Conservation (phyloP, 1,140 invertebrate species). For the Anastatus disparis region DNA sequence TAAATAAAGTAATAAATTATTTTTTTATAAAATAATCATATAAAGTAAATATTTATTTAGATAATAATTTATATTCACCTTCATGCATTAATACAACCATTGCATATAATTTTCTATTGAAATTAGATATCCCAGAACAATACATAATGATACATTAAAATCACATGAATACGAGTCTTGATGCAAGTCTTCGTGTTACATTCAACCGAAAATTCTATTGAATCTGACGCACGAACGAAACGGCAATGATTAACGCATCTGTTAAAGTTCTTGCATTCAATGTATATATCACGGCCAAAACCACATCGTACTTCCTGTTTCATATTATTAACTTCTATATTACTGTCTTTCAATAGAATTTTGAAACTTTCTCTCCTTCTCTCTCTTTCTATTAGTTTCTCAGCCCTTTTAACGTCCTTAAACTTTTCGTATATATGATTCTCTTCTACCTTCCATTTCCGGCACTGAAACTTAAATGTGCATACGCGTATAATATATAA, state of each 20-base stretch:
- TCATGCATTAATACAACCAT: no score
- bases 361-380: not conserved
- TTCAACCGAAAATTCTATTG: not conserved
- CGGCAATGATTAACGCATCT: conserved; percentile 13
- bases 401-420: no score
- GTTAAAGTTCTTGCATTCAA: conserved; percentile 13
- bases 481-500: not conserved
- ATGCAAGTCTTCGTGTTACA: no score
- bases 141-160: not conserved
- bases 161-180: not conserved
- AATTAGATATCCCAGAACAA: no score
- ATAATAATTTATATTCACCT: no score
- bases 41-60: no score
- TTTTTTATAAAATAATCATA: no score
- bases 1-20: no score
- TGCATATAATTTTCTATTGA: no score
- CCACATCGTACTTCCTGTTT: conserved; percentile 7
- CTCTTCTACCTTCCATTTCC: conserved; percentile 34
- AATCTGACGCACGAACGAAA: not conserved
- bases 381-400: conserved; percentile 11
- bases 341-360: not conserved
- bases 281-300: no score
- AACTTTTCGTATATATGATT: no score
- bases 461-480: not conserved
- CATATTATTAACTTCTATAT: conserved; percentile 6